These are phyloP conservation scores for Manis pentadactyla DNA, from an alignment of 2,797 vertebrate genomes.

Conservation along the genomic window DNA sequence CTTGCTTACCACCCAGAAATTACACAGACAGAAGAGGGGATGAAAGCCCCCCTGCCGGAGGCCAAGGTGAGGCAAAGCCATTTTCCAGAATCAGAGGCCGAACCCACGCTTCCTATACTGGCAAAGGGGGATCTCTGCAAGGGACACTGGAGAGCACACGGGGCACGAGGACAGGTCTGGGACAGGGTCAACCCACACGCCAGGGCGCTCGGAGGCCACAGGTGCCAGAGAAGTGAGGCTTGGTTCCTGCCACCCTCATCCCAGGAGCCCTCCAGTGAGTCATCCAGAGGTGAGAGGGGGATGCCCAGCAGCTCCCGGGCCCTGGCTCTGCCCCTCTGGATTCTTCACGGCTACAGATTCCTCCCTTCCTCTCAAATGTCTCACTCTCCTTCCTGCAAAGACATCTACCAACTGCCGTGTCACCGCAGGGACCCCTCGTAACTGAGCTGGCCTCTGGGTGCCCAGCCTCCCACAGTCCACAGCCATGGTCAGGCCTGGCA, in stretches of 20 bases:
- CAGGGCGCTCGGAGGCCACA: not conserved
- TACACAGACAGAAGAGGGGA: fast-evolving
- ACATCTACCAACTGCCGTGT: not conserved
- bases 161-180: too few relatives aligned
- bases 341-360: not conserved
- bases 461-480: too few relatives aligned
- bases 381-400: not conserved
- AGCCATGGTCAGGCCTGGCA: not conserved
- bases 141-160: not conserved
- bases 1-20: fast-evolving
- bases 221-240: not conserved
- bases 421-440: not conserved
- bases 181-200: not conserved
- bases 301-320: not conserved
- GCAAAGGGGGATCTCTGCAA: not conserved
- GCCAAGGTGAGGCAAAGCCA: not conserved
- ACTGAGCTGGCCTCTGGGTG: not conserved
- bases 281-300: conserved; percentile 26
- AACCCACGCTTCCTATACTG: fast-evolving
- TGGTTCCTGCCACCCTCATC: not conserved
- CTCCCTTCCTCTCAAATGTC: not conserved
- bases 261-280: not conserved
- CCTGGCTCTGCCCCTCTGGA: not conserved
- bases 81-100: not conserved
- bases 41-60: not conserved